phyloP scores from a whole-genome alignment of 1,140 invertebrate genomes.

The Drosophila asahinai region DNA sequence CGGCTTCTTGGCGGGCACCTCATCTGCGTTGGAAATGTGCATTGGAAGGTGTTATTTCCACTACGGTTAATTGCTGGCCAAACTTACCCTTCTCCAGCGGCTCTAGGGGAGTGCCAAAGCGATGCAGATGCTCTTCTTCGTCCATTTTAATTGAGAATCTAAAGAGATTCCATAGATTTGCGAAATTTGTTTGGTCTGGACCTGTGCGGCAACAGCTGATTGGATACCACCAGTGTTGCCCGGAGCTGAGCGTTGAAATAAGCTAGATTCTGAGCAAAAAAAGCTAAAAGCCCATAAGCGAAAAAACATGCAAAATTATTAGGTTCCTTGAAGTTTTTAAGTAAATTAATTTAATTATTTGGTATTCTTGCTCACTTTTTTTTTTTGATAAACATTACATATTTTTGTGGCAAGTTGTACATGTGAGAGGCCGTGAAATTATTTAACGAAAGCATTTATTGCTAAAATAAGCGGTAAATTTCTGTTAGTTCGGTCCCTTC shows the following conservation, averaged over 20 bases:
- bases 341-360: no score
- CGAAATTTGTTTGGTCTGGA: slow-evolving; percentile 23
- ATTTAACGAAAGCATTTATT: no score
- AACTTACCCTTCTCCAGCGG: slow-evolving; percentile 91
- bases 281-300: not conserved
- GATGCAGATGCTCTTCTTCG: slow-evolving; percentile 89
- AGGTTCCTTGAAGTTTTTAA: no score
- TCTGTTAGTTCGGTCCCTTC: no score
- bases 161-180: slow-evolving; percentile 2
- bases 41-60: slow-evolving; percentile 2
- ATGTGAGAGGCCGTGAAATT: no score
- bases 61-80: rapidly evolving
- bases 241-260: no score
- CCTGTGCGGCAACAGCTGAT: slow-evolving; percentile 7
- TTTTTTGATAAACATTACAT: no score
- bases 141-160: slow-evolving; percentile 55
- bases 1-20: slow-evolving; percentile 92
- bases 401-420: no score
- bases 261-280: no score
- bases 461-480: no score
- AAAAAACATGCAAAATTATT: not conserved
- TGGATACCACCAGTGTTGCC: not conserved
- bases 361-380: no score
- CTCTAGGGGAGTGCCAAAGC: slow-evolving; percentile 91
- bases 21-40: slow-evolving; percentile 87